Percentiles rank a stretch among this genome's conserved stretches.
These are phyloP conservation scores for Apogon talboti DNA, from an alignment of 2,797 vertebrate genomes.

Conservation along the genomic window DNA sequence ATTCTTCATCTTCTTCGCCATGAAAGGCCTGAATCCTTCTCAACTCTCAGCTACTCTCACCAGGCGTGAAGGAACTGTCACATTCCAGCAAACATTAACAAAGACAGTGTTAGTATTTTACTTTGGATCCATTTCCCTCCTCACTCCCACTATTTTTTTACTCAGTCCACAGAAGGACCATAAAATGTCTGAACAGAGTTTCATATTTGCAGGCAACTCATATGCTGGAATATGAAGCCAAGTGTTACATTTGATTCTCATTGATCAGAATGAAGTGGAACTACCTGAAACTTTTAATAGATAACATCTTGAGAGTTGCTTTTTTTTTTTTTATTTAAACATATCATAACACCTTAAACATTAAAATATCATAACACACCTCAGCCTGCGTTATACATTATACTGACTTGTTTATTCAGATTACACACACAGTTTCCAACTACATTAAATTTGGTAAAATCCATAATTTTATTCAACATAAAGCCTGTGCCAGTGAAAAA, in stretches of 20 bases:
- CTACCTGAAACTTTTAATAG: too few relatives aligned
- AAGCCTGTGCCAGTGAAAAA: too few relatives aligned
- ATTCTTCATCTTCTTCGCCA: conserved; percentile 59
- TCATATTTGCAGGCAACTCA: conserved; percentile 23
- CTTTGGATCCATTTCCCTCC: conserved; percentile 41
- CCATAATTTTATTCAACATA: too few relatives aligned
- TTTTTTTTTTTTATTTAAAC: too few relatives aligned
- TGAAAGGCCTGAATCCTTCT: conserved; percentile 55
- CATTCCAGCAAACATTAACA: conserved; percentile 58
- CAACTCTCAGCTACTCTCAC: conserved; percentile 49
- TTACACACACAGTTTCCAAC: too few relatives aligned
- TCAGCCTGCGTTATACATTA: too few relatives aligned
- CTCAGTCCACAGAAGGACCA: conserved; percentile 43
- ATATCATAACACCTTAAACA: too few relatives aligned
- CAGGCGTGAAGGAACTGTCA: conserved; percentile 56
- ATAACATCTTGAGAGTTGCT: too few relatives aligned
- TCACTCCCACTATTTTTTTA: conserved; percentile 48
- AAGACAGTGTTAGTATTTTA: conserved; percentile 51
- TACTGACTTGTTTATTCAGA: too few relatives aligned
- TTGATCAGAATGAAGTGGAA: too few relatives aligned
- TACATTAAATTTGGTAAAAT: too few relatives aligned
- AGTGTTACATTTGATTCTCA: not conserved
- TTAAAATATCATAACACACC: too few relatives aligned
- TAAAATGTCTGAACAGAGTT: conserved; percentile 24
- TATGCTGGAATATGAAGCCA: not conserved